These are phyloP conservation scores for Druon quercuslanigerum DNA, from an alignment of 1,140 invertebrate species.

Conservation along the genomic window DNA sequence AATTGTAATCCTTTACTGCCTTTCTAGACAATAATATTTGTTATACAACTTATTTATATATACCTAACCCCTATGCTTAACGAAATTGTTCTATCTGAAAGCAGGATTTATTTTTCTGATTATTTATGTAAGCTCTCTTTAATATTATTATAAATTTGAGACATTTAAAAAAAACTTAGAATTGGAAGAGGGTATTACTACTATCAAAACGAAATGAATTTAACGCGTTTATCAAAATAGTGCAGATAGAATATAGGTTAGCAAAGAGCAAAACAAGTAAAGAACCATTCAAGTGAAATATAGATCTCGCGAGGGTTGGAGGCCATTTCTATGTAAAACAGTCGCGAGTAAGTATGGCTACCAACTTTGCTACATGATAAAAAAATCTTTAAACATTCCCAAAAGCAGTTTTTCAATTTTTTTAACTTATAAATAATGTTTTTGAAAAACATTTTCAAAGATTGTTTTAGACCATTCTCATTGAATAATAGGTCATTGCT, in stretches of 20 bases:
- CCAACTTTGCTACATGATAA: not conserved
- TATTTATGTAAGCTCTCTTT: no score
- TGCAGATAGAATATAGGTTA: not conserved
- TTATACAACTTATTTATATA: no score
- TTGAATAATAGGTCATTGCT: no score
- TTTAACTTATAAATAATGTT: no score
- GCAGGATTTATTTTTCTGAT: no score
- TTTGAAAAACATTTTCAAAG: no score
- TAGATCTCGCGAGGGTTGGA: conserved; percentile 4
- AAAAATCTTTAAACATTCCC: not conserved
- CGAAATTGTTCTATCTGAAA: no score
- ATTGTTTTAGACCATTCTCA: no score
- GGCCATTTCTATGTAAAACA: conserved; percentile 18
- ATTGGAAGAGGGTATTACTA: not conserved
- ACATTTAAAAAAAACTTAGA: not conserved
- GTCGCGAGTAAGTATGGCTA: conserved; percentile 19
- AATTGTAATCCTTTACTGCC: no score
- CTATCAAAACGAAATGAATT: conserved; percentile 3
- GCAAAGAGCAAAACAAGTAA: conserved; percentile 22
- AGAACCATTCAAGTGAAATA: conserved; percentile 28
- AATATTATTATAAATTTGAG: not conserved
- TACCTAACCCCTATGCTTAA: no score
- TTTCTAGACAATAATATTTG: no score
- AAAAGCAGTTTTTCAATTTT: not conserved
- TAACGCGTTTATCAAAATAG: conserved; percentile 23